These are phyloP conservation scores for Gymnoscopelus microlampas DNA, from an alignment of 2,797 vertebrate species.

Conservation along the genomic window DNA sequence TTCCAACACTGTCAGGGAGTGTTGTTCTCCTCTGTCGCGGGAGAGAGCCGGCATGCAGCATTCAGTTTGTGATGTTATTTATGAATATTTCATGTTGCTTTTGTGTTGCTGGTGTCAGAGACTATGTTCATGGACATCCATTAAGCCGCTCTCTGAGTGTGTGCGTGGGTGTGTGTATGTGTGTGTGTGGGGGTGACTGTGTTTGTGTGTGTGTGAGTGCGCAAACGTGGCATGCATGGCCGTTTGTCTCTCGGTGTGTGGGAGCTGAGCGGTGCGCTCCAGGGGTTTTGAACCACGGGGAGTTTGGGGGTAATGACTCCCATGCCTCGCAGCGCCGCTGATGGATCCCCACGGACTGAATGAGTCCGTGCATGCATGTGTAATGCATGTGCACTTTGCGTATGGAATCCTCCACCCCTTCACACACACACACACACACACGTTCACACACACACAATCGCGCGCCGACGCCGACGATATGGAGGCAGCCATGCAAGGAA, in stretches of 20 bases:
- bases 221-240: conserved; percentile 1
- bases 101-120: conserved; percentile 14
- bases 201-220: neutral
- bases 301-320: conserved; percentile 64
- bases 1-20: conserved; percentile 43
- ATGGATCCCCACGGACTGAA: conserved; percentile 57
- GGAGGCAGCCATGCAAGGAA: too few species aligned
- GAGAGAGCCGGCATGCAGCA: conserved; percentile 23
- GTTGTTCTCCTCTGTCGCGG: conserved; percentile 27
- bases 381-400: neutral
- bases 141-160: conserved; percentile 52
- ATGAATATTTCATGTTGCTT: conserved; percentile 64
- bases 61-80: conserved; percentile 25
- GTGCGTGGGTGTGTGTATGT: conserved; percentile 6
- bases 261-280: conserved; percentile 57
- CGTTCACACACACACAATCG: too few species aligned
- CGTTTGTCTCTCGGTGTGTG: conserved; percentile 72
- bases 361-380: conserved; percentile 5
- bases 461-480: too few species aligned
- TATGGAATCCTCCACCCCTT: too few species aligned
- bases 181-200: neutral
- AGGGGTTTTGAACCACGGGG: conserved; percentile 63
- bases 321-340: conserved; percentile 60
- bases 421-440: too few species aligned
- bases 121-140: conserved; percentile 51